phyloP scores from a whole-genome alignment of 2,797 vertebrate species.

The Poecilia wingei region DNA sequence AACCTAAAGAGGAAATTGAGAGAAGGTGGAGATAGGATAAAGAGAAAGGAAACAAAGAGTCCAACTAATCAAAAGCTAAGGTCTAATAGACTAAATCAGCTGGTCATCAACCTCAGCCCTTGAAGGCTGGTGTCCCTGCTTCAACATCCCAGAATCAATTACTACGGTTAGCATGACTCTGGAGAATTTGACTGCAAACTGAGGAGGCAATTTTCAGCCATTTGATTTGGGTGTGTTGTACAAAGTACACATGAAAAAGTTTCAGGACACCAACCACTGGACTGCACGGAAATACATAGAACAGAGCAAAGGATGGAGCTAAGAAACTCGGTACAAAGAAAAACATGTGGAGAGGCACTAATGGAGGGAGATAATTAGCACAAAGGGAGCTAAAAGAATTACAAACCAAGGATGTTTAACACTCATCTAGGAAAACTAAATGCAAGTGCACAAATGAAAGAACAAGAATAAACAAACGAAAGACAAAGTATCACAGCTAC shows the following conservation, averaged over 20 bases:
- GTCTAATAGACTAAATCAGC: not conserved
- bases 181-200: too few relatives aligned
- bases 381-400: not conserved
- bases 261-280: not conserved
- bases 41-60: too few relatives aligned
- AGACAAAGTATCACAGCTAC: not conserved
- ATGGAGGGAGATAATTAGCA: not conserved
- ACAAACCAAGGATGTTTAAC: not conserved
- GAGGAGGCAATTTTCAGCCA: not conserved
- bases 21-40: too few relatives aligned
- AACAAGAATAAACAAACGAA: not conserved
- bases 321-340: not conserved
- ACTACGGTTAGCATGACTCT: too few relatives aligned
- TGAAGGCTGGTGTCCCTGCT: too few relatives aligned
- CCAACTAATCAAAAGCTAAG: not conserved
- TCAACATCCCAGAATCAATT: too few relatives aligned
- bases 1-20: not conserved
- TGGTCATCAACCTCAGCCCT: too few relatives aligned
- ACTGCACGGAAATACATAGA: not conserved
- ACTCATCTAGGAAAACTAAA: not conserved
- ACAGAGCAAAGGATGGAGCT: not conserved
- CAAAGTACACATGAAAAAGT: not conserved
- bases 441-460: not conserved
- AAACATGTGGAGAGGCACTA: not conserved
- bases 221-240: not conserved